Evolutionary conservation across 2,113 vertebrate genomes (phyloP), one percentile per base, ranked within the genome.

Genomic region (Podarcis cretensis): DNA sequence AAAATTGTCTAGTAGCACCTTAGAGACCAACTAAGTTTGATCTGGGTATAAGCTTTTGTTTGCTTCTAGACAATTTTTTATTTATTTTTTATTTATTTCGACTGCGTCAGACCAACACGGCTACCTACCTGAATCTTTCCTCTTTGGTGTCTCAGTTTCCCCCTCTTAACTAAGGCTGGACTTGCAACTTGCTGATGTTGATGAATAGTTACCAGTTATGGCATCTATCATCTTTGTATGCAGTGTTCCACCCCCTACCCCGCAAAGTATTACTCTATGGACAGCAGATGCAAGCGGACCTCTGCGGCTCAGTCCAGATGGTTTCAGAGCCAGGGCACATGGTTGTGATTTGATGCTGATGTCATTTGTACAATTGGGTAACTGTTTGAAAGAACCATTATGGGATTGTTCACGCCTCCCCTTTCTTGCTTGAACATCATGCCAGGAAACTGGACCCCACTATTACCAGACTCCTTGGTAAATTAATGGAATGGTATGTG

Each of bases 341-440:
- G 73, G 63, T 63, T 85, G 43, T 82, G 35, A 30, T 85, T 66
- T 0, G 0, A 3, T 68, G 82, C 84, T 89, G 82, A 80, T 65
- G 57, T 87, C 88, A 75, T 10, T 86, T 90, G 40, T 1, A 35
- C 1, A 0, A 82, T 75, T 32, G 1, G 74, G 59, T 1, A 32
- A 59, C 74, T 8, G 57, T 63, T 85, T 71, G 69, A 83, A 81
- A 83, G 59, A 18, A 40, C 80, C 43, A 83, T 59, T 65, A 4
- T 0, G 0, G 66, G 85, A 40, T 77, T 0, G 0, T 3, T 84
- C 85, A 27, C 0, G 0, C 76, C 80, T 83, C 65, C 48, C 43
- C 59, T 83, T 82, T 57, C 74, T 83, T 43, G 73, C 73, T 77
- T 43, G 65, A 78, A 65, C 48, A 54, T 59, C 82, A 40, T 84